These are phyloP conservation scores for Varecia variegata DNA, from an alignment of 2,797 vertebrate genomes.

Conservation along the genomic window DNA sequence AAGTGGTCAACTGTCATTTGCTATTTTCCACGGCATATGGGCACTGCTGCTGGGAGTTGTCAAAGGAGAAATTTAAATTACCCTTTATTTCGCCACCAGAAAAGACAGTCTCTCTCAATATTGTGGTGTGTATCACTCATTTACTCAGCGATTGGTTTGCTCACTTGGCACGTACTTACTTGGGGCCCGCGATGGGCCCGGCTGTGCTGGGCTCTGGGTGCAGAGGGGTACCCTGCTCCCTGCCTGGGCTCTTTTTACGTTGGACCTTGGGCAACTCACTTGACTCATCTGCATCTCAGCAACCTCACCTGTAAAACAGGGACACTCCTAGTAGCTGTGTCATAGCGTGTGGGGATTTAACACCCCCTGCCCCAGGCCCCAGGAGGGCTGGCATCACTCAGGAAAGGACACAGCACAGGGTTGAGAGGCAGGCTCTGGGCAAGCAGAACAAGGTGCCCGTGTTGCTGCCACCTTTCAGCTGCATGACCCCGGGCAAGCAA, in stretches of 20 bases:
- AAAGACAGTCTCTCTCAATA: neutral
- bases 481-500: neutral
- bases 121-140: accelerated
- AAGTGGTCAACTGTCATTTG: neutral
- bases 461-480: neutral
- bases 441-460: accelerated
- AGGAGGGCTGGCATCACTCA: neutral
- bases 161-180: accelerated
- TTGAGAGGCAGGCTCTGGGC: neutral
- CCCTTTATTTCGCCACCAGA: neutral
- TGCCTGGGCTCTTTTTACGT: neutral
- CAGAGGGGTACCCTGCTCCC: too few species aligned
- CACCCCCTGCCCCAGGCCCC: too few species aligned
- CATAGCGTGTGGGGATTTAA: neutral
- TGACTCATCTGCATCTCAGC: neutral
- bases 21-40: accelerated
- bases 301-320: neutral
- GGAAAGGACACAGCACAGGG: neutral
- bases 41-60: neutral
- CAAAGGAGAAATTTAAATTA: neutral
- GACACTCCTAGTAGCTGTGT: accelerated
- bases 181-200: neutral
- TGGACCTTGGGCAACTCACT: too few species aligned
- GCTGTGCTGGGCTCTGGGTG: neutral
- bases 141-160: neutral